Evolutionary conservation across 2,888 invertebrate genomes (phyloP), one percentile per base, ranked within the genome.

Genomic region (Erebia epiphron): DNA sequence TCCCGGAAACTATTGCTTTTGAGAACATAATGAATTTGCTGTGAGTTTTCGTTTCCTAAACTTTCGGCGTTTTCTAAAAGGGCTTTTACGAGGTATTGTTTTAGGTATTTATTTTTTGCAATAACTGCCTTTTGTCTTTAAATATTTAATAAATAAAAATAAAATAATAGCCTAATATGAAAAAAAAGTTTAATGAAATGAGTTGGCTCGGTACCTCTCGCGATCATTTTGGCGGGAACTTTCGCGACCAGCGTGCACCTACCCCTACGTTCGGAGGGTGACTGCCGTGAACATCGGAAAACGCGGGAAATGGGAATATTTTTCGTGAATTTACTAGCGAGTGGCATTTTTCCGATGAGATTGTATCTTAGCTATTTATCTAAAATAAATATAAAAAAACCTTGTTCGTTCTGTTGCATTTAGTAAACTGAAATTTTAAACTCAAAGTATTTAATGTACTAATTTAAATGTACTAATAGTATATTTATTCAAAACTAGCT

Each of bases 151-250:
- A 4, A 3, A 43, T 10, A 43, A 43, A 43, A 43, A 10, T 43
- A 26, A 10, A 54, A 54, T 54, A 54, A 18, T 18, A 54, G n/a
- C 3, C 2, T 18, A 56, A 56, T 4, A 60, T 11, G 41, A 70
- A 68, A 69, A 68, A 64, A 52, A 66, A 68, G 64, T 35, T 26
- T 58, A n/a, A 61, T n/a, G 2, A 54, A 62, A 61, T 21, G 63
- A 14, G n/a, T 14, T 50, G 16, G 56, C 49, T 63, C 57, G 52
- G 68, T 79, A 91, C 91, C 91, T 89, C 81, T 86, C 87, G 87
- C 86, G 87, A 77, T 79, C 90, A 91, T 91, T 79, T 84, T 83
- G 82, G 83, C 85, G 89, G 84, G 81, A 89, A 91, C 85, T 82
- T 84, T 80, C 69, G 50, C 61, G 63, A 72, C 78, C 74, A 76